Evolutionary conservation across 1,140 invertebrate genomes (phyloP), one percentile per base, ranked within the genome.

Genomic region (Drosophila cardini): DNA sequence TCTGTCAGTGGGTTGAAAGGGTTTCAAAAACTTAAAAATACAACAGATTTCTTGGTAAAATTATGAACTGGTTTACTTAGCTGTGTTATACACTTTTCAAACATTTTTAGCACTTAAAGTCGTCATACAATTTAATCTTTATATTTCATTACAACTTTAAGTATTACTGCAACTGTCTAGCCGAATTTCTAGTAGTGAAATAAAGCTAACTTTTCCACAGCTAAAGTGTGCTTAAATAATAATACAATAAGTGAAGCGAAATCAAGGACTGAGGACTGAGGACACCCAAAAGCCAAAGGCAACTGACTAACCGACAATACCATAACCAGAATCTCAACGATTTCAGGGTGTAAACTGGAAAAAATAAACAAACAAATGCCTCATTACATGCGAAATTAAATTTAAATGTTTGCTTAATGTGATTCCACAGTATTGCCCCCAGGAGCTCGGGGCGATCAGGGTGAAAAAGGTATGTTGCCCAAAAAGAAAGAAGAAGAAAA

Each of bases 351-450:
- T 68, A 79, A 67, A 48, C 58, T 75, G 72, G 58, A 52, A 75
- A 83, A 83, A 86, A 73, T 82, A 90, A 90, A 86, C 83, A 90
- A 91, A 91, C 83, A 91, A 90, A 87, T 83, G 78, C 79, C 85
- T 91, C 90, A 91, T 91, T 91, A 91, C 83, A 90, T 91, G 90
- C 90, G 90, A 91, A 91, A 91, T 91, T 91, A 91, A 91, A 87
- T 91, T 90, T 90, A 87, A 91, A 87, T 91, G 90, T 91, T 91
- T 91, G 77, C 83, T 90, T 91, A 87, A 89, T 89, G 84, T 82
- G 84, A 87, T 87, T 87, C 77, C 76, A 83, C 61, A 80, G 84
- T n/a, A n/a, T 89, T 84, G 65, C 50, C 76, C 62, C 74, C 61
- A 48, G 67, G 78, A 69, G 71, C 60, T 58, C 16, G 18, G 45